phyloP scores from a whole-genome alignment of 2,888 invertebrate species.

The Cyclophora punctaria region DNA sequence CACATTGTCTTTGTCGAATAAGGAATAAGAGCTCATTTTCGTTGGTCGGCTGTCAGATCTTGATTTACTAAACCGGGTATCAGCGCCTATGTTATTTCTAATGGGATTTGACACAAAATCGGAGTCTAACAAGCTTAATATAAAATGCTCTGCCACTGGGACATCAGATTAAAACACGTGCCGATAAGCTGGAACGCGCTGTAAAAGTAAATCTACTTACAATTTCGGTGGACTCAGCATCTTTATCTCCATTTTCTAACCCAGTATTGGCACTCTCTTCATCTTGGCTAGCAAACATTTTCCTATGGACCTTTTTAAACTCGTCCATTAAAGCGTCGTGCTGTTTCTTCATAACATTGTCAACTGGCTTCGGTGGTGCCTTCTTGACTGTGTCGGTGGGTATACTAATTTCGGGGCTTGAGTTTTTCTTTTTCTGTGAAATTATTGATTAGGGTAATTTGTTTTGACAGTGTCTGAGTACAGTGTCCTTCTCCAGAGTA shows the following conservation, averaged over 20 bases:
- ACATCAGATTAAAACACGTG: neutral
- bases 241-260: neutral
- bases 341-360: constrained; percentile 79
- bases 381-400: constrained; percentile 44
- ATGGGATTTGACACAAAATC: too few species aligned
- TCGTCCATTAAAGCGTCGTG: constrained; percentile 90
- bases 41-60: too few species aligned
- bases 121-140: too few species aligned
- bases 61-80: too few species aligned
- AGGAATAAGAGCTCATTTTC: too few species aligned
- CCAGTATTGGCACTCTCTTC: constrained; percentile 7
- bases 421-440: constrained; percentile 50
- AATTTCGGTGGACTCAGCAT: constrained; percentile 6
- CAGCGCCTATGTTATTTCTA: too few species aligned
- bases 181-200: neutral
- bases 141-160: too few species aligned
- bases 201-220: constrained; percentile 9
- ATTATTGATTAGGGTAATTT: too few species aligned
- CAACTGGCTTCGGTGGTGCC: constrained; percentile 55
- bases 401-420: constrained; percentile 30
- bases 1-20: too few species aligned
- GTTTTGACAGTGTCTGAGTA: too few species aligned
- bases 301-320: constrained; percentile 89
- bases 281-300: constrained; percentile 82
- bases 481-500: too few species aligned